phyloP scores from a whole-genome alignment of 1,140 invertebrate genomes.

The Meloidogyne hapla region DNA sequence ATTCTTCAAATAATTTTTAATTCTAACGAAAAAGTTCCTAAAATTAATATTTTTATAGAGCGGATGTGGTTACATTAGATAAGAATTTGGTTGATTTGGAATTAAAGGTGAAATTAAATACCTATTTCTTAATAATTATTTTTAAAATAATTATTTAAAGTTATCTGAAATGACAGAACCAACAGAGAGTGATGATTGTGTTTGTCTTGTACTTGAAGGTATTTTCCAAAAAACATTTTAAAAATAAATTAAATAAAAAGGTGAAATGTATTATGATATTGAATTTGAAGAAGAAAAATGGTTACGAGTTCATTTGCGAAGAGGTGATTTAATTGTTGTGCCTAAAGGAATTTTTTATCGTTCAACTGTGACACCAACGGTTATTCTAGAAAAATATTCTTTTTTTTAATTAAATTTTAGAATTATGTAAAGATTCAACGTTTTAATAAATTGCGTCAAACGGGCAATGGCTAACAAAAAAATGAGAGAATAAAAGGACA shows the following conservation, averaged over 20 bases:
- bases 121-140: neutral
- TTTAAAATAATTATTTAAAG: slow-evolving; percentile 31
- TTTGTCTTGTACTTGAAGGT: slow-evolving; percentile 58
- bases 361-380: slow-evolving; percentile 57
- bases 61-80: slow-evolving; percentile 38
- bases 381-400: slow-evolving; percentile 24
- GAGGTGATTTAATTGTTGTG: slow-evolving; percentile 57
- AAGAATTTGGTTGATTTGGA: slow-evolving; percentile 30
- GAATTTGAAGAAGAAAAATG: slow-evolving; percentile 45
- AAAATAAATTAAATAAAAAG: slow-evolving; percentile 29
- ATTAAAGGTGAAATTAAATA: slow-evolving; percentile 15
- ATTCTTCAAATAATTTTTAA: no score
- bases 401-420: slow-evolving; percentile 33
- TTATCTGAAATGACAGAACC: slow-evolving; percentile 59
- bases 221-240: slow-evolving; percentile 1
- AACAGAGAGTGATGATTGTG: slow-evolving; percentile 44
- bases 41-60: slow-evolving; percentile 9
- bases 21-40: no score
- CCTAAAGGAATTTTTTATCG: slow-evolving; percentile 54
- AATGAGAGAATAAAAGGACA: neutral
- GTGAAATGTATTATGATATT: slow-evolving; percentile 42
- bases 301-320: slow-evolving; percentile 55
- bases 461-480: neutral
- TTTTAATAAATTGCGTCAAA: slow-evolving; percentile 42
- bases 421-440: slow-evolving; percentile 57